These are phyloP conservation scores for Xanthostigma xanthostigma DNA, from an alignment of 2,888 invertebrate species.

Conservation along the genomic window DNA sequence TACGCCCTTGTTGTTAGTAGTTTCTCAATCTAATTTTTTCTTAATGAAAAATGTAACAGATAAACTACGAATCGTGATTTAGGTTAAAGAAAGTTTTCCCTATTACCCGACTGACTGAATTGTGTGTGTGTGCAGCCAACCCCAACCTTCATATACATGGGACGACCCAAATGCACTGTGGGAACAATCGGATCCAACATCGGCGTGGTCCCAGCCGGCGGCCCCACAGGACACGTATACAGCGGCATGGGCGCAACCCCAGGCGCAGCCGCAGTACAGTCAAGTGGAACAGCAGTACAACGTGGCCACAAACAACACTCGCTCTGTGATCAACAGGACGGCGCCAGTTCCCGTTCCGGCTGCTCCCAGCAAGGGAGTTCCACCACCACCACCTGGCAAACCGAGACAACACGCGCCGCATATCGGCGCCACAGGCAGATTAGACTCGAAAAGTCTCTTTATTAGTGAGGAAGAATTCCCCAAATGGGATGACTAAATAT, in stretches of 20 bases:
- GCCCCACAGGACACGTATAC: conserved; percentile 23
- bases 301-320: conserved; percentile 26
- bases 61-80: too few species aligned
- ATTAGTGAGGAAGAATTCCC: conserved; percentile 44
- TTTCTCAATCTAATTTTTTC: too few species aligned
- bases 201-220: conserved; percentile 26
- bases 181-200: conserved; percentile 23
- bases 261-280: conserved; percentile 18
- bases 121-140: conserved; percentile 14
- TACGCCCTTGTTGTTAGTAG: too few species aligned
- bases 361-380: conserved; percentile 19
- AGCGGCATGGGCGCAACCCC: conserved; percentile 8
- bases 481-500: conserved; percentile 46
- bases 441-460: conserved; percentile 30
- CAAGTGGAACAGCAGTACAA: conserved; percentile 29
- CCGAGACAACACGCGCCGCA: conserved; percentile 21
- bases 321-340: conserved; percentile 24
- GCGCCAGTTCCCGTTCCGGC: conserved; percentile 16
- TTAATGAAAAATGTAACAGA: too few species aligned
- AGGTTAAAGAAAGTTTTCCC: too few species aligned
- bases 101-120: not conserved
- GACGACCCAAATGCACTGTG: conserved; percentile 9
- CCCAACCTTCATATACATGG: conserved; percentile 8
- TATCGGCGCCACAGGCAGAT: conserved; percentile 18
- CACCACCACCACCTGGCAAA: conserved; percentile 5